phyloP scores from a whole-genome alignment of 1,140 invertebrate species.

The Cydia fagiglandana region DNA sequence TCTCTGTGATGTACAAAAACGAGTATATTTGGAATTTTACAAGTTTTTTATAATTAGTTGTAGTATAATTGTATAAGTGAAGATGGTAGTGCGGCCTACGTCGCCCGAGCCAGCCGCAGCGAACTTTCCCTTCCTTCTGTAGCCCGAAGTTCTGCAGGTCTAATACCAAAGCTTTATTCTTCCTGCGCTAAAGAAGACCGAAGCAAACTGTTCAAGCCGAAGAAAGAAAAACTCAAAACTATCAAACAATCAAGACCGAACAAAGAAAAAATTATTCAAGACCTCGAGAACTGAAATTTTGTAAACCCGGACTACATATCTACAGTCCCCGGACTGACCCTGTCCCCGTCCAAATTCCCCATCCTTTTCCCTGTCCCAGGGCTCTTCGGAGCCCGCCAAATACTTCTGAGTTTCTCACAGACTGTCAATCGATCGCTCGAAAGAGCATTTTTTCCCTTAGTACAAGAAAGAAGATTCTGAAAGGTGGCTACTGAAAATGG shows the following conservation, averaged over 20 bases:
- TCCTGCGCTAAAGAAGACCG: conserved; percentile 50
- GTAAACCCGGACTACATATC: background rate
- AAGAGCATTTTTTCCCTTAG: conserved; percentile 39
- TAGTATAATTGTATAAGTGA: conserved; percentile 76
- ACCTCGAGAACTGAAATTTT: conserved; percentile 6
- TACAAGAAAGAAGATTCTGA: conserved; percentile 16
- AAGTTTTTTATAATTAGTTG: conserved; percentile 79
- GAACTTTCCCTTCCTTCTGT: conserved; percentile 41
- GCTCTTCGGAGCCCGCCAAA: conserved; percentile 70
- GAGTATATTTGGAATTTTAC: conserved; percentile 76
- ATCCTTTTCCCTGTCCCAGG: conserved; percentile 56
- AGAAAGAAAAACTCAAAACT: background rate
- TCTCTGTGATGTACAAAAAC: conserved; percentile 76
- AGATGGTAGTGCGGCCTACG: conserved; percentile 57
- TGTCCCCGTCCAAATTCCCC: background rate
- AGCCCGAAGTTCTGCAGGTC: conserved; percentile 4
- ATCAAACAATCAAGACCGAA: background rate
- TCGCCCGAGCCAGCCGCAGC: conserved; percentile 59
- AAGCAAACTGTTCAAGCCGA: background rate
- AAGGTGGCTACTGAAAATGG: too few relatives aligned
- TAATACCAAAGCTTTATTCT: conserved; percentile 46
- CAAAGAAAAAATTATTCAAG: conserved; percentile 1
- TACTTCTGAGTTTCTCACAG: conserved; percentile 54
- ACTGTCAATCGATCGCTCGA: conserved; percentile 42
- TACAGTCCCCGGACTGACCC: conserved; percentile 3